Conservation (phyloP, 2,113 vertebrate genomes). For the Neofelis nebulosa region DNA sequence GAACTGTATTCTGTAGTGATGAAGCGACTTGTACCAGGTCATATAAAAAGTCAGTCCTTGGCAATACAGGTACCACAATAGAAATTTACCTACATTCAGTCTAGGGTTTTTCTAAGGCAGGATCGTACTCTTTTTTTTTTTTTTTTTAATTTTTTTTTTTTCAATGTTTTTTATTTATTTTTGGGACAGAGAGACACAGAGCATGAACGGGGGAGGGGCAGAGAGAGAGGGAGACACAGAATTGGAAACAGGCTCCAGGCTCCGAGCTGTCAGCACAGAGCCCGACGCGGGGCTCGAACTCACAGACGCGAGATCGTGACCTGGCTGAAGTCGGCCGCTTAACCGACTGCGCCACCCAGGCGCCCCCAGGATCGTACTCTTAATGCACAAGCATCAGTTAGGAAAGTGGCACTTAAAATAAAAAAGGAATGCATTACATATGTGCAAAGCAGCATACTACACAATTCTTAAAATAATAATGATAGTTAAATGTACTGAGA, state of each 20-base stretch:
- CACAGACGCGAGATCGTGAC: too few relatives aligned
- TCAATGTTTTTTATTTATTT: too few relatives aligned
- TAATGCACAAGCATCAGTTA: not conserved
- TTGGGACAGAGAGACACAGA: too few relatives aligned
- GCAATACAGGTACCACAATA: not conserved
- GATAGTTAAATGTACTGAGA: not conserved
- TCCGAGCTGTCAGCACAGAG: too few relatives aligned
- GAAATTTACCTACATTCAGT: not conserved
- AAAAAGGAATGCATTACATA: not conserved
- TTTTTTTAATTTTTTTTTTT: too few relatives aligned
- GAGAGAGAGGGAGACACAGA: too few relatives aligned
- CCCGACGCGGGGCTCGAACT: too few relatives aligned
- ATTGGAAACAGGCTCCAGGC: too few relatives aligned
- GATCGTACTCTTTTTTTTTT: not conserved
- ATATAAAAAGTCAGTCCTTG: not conserved
- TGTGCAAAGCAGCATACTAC: not conserved
- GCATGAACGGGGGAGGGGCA: too few relatives aligned
- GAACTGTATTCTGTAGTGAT: not conserved
- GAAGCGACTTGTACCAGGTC: not conserved
- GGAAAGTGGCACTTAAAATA: not conserved
- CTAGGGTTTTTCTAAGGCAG: not conserved
- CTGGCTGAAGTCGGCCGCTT: too few relatives aligned
- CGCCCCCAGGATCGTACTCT: not conserved
- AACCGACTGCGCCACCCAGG: too few relatives aligned
- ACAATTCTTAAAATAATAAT: not conserved